Percentiles rank a stretch among this genome's conserved stretches.
Conservation (phyloP, 2,113 vertebrate genomes). For the Rhagologus leucostigma region DNA sequence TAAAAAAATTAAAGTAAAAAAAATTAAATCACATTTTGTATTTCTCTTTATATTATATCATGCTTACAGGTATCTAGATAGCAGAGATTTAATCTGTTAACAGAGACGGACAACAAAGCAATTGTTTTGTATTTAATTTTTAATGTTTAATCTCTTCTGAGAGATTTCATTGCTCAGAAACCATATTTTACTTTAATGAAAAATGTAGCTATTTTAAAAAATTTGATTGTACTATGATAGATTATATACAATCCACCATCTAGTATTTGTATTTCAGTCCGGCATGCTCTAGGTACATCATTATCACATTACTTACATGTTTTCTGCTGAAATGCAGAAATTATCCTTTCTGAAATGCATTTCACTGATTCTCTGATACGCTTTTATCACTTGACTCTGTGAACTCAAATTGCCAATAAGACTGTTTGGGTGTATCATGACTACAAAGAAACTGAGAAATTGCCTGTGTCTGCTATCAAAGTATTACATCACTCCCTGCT, state of each 20-base stretch:
- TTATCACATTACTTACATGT: not conserved
- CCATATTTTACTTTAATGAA: not conserved
- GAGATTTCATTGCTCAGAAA: not conserved
- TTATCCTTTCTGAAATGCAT: conserved; percentile 1
- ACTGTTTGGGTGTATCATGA: not conserved
- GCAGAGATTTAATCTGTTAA: not conserved
- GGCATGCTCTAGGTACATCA: not conserved
- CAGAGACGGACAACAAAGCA: not conserved
- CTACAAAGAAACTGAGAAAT: conserved; percentile 20
- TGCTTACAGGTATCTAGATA: not conserved
- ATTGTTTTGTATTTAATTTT: not conserved
- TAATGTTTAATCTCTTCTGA: not conserved
- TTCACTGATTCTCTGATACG: not conserved
- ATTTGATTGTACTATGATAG: not conserved
- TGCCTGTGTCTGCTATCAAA: not conserved
- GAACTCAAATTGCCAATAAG: conserved; percentile 12
- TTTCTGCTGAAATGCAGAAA: too few relatives aligned
- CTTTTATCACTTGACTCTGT: conserved; percentile 35
- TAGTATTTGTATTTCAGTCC: not conserved
- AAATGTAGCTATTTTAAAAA: not conserved
- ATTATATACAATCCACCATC: not conserved
- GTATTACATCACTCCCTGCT: not conserved
- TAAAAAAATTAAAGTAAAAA: not conserved
- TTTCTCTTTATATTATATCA: not conserved
- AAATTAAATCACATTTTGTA: not conserved